Evolutionary conservation across 2,888 invertebrate species (phyloP).

Genomic region (Thereva nobilitata): DNA sequence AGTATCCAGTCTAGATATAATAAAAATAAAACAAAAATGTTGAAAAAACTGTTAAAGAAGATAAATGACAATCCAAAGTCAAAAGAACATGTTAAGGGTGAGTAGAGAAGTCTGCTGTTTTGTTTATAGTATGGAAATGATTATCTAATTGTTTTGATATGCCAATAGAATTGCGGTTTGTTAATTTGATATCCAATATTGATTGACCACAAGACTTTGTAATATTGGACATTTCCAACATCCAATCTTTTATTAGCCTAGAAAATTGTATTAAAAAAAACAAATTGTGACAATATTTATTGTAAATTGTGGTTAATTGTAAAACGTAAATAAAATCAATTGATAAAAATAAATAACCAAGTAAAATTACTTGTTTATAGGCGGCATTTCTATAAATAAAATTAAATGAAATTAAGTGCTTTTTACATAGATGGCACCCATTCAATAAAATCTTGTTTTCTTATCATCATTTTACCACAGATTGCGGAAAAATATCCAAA

Average conservation of each 20-base stretch:
- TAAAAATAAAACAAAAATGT: conserved; percentile 22
- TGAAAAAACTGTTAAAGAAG: conserved; percentile 24
- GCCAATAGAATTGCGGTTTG: not conserved
- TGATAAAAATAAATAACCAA: too few relatives aligned
- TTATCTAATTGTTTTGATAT: not conserved
- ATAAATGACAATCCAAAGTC: conserved; percentile 24
- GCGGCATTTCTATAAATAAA: too few relatives aligned
- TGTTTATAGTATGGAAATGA: too few relatives aligned
- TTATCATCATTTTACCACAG: conserved; percentile 3
- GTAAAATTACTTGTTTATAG: too few relatives aligned
- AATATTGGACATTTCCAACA: too few relatives aligned
- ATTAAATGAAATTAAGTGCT: not conserved
- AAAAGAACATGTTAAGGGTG: conserved; percentile 5
- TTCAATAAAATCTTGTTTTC: conserved; percentile 7
- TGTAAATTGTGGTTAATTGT: too few relatives aligned
- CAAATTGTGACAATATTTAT: too few relatives aligned
- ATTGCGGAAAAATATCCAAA: conserved; percentile 36
- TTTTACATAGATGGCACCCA: not conserved
- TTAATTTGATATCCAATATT: too few relatives aligned
- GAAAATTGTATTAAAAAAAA: too few relatives aligned
- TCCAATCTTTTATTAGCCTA: too few relatives aligned
- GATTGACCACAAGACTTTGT: too few relatives aligned
- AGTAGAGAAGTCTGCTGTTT: not conserved
- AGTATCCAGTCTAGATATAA: conserved; percentile 1
- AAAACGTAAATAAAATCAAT: too few relatives aligned